These are phyloP conservation scores for Ageneiosus marmoratus DNA, from an alignment of 2,113 vertebrate genomes.

Conservation along the genomic window DNA sequence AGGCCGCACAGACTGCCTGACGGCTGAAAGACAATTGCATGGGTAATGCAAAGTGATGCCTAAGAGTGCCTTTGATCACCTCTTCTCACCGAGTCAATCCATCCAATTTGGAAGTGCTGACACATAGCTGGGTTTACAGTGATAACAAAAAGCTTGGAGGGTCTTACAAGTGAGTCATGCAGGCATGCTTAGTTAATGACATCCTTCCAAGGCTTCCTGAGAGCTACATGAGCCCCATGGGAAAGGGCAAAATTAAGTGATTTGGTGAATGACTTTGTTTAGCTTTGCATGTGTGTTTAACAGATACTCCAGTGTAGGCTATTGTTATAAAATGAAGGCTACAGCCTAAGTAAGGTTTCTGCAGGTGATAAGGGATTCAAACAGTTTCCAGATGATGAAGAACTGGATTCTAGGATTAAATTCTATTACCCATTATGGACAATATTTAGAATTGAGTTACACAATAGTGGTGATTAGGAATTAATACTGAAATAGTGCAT, in stretches of 20 bases:
- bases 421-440: not conserved
- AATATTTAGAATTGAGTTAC: not conserved
- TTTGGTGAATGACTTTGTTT: not conserved
- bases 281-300: not conserved
- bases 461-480: not conserved
- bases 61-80: slow-evolving; percentile 33
- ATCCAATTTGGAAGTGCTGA: slow-evolving; percentile 30
- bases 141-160: slow-evolving; percentile 25
- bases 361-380: not conserved
- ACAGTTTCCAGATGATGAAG: not conserved
- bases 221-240: not conserved
- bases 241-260: slow-evolving; percentile 1
- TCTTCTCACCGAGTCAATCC: slow-evolving; percentile 22
- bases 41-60: slow-evolving; percentile 43
- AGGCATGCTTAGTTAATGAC: slow-evolving; percentile 18
- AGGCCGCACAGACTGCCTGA: slow-evolving; percentile 11
- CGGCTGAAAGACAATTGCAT: slow-evolving; percentile 35
- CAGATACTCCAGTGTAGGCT: not conserved
- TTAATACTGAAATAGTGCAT: not conserved
- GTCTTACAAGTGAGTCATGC: slow-evolving; percentile 1
- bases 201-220: slow-evolving; percentile 22
- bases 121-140: slow-evolving; percentile 28
- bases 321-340: not conserved
- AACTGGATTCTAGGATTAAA: not conserved
- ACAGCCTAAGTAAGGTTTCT: too few species aligned